phyloP scores from a whole-genome alignment of 2,888 invertebrate genomes.

The Melitaea athalia region DNA sequence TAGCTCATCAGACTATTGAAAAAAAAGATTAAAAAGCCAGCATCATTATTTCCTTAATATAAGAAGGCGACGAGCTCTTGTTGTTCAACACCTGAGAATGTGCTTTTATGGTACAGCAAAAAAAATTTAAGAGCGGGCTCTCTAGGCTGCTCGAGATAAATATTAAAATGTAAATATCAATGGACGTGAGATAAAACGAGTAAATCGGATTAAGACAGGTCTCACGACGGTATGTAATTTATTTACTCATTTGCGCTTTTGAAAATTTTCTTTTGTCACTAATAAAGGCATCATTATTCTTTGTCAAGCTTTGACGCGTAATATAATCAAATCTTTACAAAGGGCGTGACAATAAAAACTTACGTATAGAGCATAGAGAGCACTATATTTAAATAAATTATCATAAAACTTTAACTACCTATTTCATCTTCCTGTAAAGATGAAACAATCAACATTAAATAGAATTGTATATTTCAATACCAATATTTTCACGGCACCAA shows the following conservation, averaged over 20 bases:
- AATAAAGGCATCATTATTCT: conserved; percentile 36
- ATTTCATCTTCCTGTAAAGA: background rate
- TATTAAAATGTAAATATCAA: conserved; percentile 36
- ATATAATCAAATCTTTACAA: conserved; percentile 32
- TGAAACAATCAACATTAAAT: background rate
- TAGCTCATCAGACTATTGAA: conserved; percentile 8
- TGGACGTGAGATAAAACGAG: conserved; percentile 58
- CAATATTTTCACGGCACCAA: too few relatives aligned
- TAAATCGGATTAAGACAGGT: conserved; percentile 66
- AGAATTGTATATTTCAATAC: too few relatives aligned
- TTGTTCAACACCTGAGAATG: conserved; percentile 30
- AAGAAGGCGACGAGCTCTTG: conserved; percentile 6
- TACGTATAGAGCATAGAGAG: background rate
- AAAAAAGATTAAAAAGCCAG: conserved; percentile 20
- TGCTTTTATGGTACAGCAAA: conserved; percentile 21
- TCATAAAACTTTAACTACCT: background rate
- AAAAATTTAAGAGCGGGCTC: conserved; percentile 20
- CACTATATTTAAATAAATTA: conserved; percentile 2
- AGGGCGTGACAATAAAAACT: conserved; percentile 21
- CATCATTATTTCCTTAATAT: conserved; percentile 10
- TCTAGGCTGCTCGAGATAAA: conserved; percentile 22
- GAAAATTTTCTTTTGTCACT: conserved; percentile 39
- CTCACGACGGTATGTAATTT: conserved; percentile 49
- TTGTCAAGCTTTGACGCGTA: conserved; percentile 35
- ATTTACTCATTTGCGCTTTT: conserved; percentile 44